Conservation (phyloP, 2,888 invertebrate genomes). For the Oligia latruncula region DNA sequence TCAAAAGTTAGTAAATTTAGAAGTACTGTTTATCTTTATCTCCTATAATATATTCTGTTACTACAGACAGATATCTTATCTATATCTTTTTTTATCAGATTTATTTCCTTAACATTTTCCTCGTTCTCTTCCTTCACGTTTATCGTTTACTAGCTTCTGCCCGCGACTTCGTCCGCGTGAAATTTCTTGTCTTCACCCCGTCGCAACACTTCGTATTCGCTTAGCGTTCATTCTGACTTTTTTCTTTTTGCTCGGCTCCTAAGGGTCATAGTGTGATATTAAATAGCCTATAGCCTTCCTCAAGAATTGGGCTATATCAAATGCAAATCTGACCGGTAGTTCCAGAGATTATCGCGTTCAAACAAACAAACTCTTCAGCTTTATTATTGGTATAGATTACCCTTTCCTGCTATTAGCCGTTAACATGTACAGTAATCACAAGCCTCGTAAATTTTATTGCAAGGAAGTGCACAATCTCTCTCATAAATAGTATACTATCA, state of each 20-base stretch:
- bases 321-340: too few relatives aligned
- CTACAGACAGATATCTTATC: background rate
- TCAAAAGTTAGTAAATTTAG: background rate
- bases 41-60: background rate
- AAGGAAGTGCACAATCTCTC: slow-evolving; percentile 39
- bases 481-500: slow-evolving; percentile 32
- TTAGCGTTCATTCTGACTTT: too few relatives aligned
- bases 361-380: too few relatives aligned
- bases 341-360: too few relatives aligned
- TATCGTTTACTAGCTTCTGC: slow-evolving; percentile 15
- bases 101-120: slow-evolving; percentile 7
- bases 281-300: too few relatives aligned
- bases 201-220: too few relatives aligned
- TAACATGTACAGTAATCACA: slow-evolving; percentile 33
- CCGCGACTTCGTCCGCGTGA: too few relatives aligned
- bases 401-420: slow-evolving; percentile 32
- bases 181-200: too few relatives aligned
- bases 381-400: slow-evolving; percentile 3
- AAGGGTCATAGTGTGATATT: too few relatives aligned
- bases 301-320: too few relatives aligned
- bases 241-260: too few relatives aligned
- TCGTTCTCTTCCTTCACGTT: slow-evolving; percentile 7
- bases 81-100: background rate
- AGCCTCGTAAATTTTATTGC: slow-evolving; percentile 50
- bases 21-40: background rate